A percentile compares a stretch with the other conserved stretches of the same genome.
These are phyloP conservation scores for Apamea anceps DNA, from an alignment of 2,888 invertebrate genomes.

Conservation along the genomic window DNA sequence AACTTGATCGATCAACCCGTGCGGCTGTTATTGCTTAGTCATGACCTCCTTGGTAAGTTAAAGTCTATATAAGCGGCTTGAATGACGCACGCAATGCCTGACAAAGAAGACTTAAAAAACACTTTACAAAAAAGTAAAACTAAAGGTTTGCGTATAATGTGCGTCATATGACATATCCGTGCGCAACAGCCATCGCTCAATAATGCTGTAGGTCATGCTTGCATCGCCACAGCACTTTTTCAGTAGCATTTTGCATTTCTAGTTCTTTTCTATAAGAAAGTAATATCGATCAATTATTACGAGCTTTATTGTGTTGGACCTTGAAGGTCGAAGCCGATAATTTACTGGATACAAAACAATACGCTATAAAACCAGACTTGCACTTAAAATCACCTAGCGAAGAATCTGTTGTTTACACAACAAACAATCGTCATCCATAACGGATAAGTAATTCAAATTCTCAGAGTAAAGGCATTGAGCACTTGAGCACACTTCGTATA, in stretches of 20 bases:
- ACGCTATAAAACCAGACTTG: neutral
- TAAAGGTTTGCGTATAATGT: slow-evolving; percentile 34
- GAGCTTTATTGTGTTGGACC: neutral
- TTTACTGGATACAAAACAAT: slow-evolving; percentile 5
- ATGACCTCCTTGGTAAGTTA: neutral
- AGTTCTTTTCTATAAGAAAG: neutral
- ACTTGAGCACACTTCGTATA: slow-evolving; percentile 21
- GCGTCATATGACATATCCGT: slow-evolving; percentile 34
- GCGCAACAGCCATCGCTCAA: neutral
- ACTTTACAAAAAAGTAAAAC: slow-evolving; percentile 11
- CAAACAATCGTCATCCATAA: slow-evolving; percentile 18
- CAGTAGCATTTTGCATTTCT: neutral
- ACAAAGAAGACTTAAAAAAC: slow-evolving; percentile 17
- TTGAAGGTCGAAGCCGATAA: slow-evolving; percentile 5
- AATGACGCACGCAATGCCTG: slow-evolving; percentile 11
- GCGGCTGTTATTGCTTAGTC: too few relatives aligned
- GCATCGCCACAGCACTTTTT: neutral
- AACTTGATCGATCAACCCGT: too few relatives aligned
- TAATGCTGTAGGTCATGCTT: neutral
- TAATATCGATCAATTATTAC: slow-evolving; percentile 1
- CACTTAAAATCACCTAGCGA: slow-evolving; percentile 11
- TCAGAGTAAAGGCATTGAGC: slow-evolving; percentile 8
- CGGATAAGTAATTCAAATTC: slow-evolving; percentile 17
- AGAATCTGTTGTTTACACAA: slow-evolving; percentile 31
- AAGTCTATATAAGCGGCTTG: neutral